Percentiles rank a stretch among this genome's conserved stretches.
These are phyloP conservation scores for Rhinichthys osculus DNA, from an alignment of 2,797 vertebrate species.

Conservation along the genomic window DNA sequence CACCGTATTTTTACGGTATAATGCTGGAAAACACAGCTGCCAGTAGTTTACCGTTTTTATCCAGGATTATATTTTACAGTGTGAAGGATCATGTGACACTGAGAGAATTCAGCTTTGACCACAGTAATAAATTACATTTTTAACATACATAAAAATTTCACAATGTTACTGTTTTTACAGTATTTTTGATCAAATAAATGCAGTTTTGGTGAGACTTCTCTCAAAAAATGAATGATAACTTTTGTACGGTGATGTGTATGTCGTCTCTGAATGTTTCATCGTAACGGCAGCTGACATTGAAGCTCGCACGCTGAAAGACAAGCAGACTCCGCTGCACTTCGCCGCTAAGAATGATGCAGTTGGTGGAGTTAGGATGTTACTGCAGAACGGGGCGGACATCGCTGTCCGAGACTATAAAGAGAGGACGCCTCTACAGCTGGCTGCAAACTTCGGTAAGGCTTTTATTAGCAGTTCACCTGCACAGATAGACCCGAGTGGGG, in stretches of 20 bases:
- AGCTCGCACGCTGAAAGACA: constrained; percentile 64
- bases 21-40: no score
- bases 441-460: constrained; percentile 71
- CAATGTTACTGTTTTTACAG: neutral
- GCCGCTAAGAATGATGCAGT: constrained; percentile 74
- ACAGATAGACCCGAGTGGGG: neutral
- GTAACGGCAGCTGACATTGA: constrained; percentile 64
- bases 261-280: neutral
- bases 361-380: constrained; percentile 63
- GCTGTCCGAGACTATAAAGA: constrained; percentile 70
- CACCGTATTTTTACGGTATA: no score
- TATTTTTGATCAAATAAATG: neutral
- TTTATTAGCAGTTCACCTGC: neutral
- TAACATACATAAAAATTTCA: no score
- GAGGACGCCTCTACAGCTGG: constrained; percentile 74
- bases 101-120: neutral
- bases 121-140: neutral
- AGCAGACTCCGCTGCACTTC: constrained; percentile 75
- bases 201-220: no score
- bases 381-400: constrained; percentile 67
- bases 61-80: no score
- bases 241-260: neutral
- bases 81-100: no score
- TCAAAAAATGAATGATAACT: no score
- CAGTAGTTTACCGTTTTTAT: no score